phyloP scores from a whole-genome alignment of 2,888 invertebrate genomes.

The Chrysolina americana region DNA sequence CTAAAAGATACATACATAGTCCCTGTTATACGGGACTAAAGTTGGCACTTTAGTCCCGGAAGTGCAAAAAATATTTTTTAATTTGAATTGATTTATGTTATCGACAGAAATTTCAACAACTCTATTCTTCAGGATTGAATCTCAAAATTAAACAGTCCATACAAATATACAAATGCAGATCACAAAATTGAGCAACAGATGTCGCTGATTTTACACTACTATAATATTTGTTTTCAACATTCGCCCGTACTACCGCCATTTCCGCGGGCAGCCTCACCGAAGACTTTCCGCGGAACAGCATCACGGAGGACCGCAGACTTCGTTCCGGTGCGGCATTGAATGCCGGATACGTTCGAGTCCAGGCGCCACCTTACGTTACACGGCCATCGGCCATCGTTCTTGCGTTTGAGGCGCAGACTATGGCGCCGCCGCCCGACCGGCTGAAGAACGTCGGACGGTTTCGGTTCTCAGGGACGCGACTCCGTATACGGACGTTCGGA shows the following conservation, averaged over 20 bases:
- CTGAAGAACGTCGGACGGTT: constrained; percentile 9
- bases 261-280: neutral
- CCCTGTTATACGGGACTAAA: too few relatives aligned
- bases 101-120: too few relatives aligned
- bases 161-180: too few relatives aligned
- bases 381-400: neutral
- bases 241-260: constrained; percentile 4
- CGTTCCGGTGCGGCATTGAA: constrained; percentile 8
- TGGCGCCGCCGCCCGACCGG: constrained; percentile 12
- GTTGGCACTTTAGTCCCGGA: too few relatives aligned
- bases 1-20: too few relatives aligned
- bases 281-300: neutral
- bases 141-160: too few relatives aligned
- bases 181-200: too few relatives aligned
- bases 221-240: neutral
- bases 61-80: too few relatives aligned
- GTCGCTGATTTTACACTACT: too few relatives aligned
- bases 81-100: too few relatives aligned
- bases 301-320: neutral
- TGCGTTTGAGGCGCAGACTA: neutral
- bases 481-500: neutral
- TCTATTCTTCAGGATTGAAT: too few relatives aligned
- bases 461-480: constrained; percentile 9
- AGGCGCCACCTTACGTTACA: constrained; percentile 11
- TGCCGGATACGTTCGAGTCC: constrained; percentile 12